Conservation (phyloP, 2,797 vertebrate genomes). For the Paguma larvata region DNA sequence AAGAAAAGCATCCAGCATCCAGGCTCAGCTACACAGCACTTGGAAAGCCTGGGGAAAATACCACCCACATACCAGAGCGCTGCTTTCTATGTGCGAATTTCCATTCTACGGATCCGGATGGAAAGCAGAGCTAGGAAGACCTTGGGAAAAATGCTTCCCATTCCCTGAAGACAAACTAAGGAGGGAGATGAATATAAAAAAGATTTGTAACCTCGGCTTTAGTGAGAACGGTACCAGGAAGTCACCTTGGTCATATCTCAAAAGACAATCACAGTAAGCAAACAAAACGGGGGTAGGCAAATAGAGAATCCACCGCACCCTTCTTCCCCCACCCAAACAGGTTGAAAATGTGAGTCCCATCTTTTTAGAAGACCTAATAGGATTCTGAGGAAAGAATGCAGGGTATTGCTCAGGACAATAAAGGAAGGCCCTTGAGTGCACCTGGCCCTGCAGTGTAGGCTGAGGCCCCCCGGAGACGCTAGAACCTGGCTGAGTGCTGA, state of each 20-base stretch:
- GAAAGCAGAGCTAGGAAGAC: slow-evolving; percentile 61
- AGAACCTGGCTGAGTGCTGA: background rate
- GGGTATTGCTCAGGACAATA: background rate
- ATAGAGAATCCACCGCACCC: background rate
- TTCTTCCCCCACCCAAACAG: background rate
- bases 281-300: background rate
- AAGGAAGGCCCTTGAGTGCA: background rate
- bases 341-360: background rate
- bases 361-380: background rate
- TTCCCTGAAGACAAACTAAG: slow-evolving; percentile 14
- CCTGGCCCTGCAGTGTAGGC: background rate
- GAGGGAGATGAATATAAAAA: background rate
- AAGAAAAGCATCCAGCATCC: slow-evolving; percentile 15
- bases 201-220: background rate
- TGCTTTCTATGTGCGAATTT: slow-evolving; percentile 9
- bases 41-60: slow-evolving; percentile 6
- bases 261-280: background rate
- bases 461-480: background rate
- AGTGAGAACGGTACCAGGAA: slow-evolving; percentile 7
- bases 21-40: background rate
- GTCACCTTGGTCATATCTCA: background rate
- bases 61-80: background rate
- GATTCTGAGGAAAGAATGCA: background rate
- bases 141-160: slow-evolving; percentile 25
- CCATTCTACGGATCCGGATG: slow-evolving; percentile 39